A percentile compares a stretch with the other conserved stretches of the same genome.
Evolutionary conservation across 2,797 vertebrate genomes (phyloP).

Genomic region (Eleutherodactylus coqui): DNA sequence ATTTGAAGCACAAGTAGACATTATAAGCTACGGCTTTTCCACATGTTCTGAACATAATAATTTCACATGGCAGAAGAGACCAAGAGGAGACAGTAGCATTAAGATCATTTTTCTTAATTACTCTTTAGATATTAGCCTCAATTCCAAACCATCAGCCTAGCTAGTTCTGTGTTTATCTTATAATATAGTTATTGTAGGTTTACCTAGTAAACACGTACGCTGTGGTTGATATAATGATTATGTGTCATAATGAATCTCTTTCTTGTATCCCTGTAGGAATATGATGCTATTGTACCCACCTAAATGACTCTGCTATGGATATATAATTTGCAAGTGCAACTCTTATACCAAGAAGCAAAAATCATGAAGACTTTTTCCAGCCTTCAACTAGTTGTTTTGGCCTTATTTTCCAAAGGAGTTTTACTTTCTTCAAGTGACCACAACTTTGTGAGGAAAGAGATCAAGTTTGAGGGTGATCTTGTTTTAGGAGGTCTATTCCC

Average conservation of each 20-base stretch:
- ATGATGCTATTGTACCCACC: slow-evolving; percentile 69
- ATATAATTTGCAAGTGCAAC: slow-evolving; percentile 70
- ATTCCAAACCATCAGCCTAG: too few species aligned
- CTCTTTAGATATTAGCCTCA: too few species aligned
- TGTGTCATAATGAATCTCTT: slow-evolving; percentile 25
- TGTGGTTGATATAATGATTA: not conserved
- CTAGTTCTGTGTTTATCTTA: too few species aligned
- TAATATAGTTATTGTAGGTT: not conserved
- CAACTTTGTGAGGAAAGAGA: slow-evolving; percentile 87
- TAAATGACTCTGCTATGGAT: slow-evolving; percentile 78
- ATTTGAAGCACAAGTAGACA: too few species aligned
- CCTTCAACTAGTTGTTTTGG: slow-evolving; percentile 81
- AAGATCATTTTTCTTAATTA: too few species aligned
- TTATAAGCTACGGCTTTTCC: too few species aligned
- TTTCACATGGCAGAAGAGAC: too few species aligned
- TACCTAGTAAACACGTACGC: not conserved
- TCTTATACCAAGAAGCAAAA: slow-evolving; percentile 72
- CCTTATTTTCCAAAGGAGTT: slow-evolving; percentile 84
- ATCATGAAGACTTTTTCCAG: slow-evolving; percentile 82
- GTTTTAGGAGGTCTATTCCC: slow-evolving; percentile 96
- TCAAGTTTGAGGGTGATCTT: slow-evolving; percentile 96
- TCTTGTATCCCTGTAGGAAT: slow-evolving; percentile 73
- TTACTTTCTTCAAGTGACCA: slow-evolving; percentile 83
- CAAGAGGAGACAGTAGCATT: too few species aligned
- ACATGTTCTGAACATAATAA: too few species aligned